Conservation (phyloP, 2,888 invertebrate genomes). For the Lasiommata megera region DNA sequence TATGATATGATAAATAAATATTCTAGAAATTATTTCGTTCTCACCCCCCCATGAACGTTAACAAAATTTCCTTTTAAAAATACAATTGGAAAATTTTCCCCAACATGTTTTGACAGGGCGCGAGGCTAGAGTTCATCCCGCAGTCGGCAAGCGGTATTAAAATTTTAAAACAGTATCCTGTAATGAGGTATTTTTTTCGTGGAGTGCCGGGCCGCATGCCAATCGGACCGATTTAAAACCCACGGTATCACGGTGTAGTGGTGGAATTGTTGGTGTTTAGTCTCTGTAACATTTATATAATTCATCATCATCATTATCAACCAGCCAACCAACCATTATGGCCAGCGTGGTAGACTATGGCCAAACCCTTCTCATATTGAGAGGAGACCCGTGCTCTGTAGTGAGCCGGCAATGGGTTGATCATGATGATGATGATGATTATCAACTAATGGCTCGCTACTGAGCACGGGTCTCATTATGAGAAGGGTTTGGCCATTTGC, state of each 20-base stretch:
- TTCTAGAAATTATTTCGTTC: background rate
- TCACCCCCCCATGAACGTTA: background rate
- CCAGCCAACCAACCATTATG: no score
- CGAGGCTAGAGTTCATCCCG: slow-evolving; percentile 4
- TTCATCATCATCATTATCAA: no score
- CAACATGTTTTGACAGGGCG: slow-evolving; percentile 15
- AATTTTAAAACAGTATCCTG: slow-evolving; percentile 21
- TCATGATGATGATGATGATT: no score
- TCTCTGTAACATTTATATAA: no score
- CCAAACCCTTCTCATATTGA: no score
- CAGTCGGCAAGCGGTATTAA: slow-evolving; percentile 14
- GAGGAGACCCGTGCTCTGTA: no score
- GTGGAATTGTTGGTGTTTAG: background rate
- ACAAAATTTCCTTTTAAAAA: slow-evolving; percentile 5
- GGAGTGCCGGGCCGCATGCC: slow-evolving; percentile 26
- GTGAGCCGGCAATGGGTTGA: no score
- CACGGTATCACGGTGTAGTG: background rate
- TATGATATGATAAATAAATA: background rate
- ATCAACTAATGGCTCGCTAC: no score
- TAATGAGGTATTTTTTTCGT: slow-evolving; percentile 34
- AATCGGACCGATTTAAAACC: slow-evolving; percentile 21
- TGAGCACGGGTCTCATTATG: no score
- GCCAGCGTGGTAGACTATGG: no score
- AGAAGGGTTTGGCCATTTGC: no score
- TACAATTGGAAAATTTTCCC: slow-evolving; percentile 9